Base-by-base conservation (phyloP, 2,797 vertebrate species). In the Xiphorhynchus erythropygius region DNA sequence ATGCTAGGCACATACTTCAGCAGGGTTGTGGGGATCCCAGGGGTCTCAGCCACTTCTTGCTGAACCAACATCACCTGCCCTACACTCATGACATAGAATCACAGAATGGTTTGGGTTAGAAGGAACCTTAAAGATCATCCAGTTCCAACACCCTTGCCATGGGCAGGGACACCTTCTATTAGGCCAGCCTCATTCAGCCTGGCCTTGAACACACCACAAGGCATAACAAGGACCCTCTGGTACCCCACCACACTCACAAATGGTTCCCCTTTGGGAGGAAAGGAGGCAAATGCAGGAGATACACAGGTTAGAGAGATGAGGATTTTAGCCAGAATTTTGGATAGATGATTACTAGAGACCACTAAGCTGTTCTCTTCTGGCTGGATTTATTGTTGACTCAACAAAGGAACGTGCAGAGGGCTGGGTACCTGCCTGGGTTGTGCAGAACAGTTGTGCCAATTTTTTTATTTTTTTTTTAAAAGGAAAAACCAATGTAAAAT, bases 351-450 rank as follows among this genome's bases (percentile, higher is more conserved):
- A 82, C 74, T 56, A 52, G 16, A 79, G 47, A 53, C 52, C 33
- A 76, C 88, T 90, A 94, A 93, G 50, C 70, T 71, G 22, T 33
- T 90, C 67, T 90, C 37, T 47, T 76, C 80, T 88, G 74, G 47
- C 67, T 89, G 41, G 47, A 90, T 87, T 88, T 94, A 52, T 28
- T 94, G 80, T 90, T 93, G 85, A 90, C 44, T 87, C 42, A 92
- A 93, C 85, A 86, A 90, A 81, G 63, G 42, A 62, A 88, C 69
- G 55, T 0, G 0, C 53, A 18, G 15, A 73, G 35, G 6, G 44
- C 52, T 46, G 55, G 87, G 55, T 37, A 95, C 35, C 71, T 93
- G 93, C 80, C 93, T 95, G 68, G 74, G 32, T 74, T 89, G 63
- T 65, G 37, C 74, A 79, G 39, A 94, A 47, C 30, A 57, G 23